phyloP scores from a whole-genome alignment of 2,797 vertebrate species.

The Anas capensis region DNA sequence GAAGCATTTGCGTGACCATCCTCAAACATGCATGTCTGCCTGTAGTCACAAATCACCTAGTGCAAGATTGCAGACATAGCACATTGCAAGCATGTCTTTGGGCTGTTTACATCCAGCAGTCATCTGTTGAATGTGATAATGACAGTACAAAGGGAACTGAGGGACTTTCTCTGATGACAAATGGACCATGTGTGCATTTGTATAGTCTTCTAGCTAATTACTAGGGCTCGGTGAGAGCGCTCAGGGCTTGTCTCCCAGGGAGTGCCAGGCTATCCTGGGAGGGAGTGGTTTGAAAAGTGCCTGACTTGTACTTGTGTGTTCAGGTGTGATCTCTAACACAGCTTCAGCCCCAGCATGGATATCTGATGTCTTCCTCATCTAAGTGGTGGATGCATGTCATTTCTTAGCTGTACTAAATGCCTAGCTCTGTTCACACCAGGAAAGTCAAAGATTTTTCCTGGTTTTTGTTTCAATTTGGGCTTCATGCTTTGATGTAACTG shows the following conservation, averaged over 20 bases:
- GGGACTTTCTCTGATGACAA: background rate
- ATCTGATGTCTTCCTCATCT: background rate
- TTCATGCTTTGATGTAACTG: background rate
- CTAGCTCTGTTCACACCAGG: background rate
- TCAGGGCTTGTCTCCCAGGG: background rate
- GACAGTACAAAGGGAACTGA: background rate
- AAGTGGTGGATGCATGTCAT: rapidly evolving
- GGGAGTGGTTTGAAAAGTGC: background rate
- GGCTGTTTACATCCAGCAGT: background rate
- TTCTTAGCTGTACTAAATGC: background rate
- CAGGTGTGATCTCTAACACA: background rate
- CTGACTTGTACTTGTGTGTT: rapidly evolving
- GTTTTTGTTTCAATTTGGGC: background rate
- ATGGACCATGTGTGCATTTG: background rate
- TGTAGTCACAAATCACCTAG: background rate
- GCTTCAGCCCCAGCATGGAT: background rate
- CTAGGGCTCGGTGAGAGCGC: background rate
- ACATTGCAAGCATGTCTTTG: background rate
- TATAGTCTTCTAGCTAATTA: background rate
- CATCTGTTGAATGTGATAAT: background rate
- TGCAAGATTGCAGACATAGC: background rate
- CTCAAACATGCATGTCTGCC: background rate
- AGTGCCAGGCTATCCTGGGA: background rate
- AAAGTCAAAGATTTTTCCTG: background rate
- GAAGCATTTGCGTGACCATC: background rate